These are phyloP conservation scores for Megaceryle alcyon DNA, from an alignment of 2,797 vertebrate species.

Conservation along the genomic window DNA sequence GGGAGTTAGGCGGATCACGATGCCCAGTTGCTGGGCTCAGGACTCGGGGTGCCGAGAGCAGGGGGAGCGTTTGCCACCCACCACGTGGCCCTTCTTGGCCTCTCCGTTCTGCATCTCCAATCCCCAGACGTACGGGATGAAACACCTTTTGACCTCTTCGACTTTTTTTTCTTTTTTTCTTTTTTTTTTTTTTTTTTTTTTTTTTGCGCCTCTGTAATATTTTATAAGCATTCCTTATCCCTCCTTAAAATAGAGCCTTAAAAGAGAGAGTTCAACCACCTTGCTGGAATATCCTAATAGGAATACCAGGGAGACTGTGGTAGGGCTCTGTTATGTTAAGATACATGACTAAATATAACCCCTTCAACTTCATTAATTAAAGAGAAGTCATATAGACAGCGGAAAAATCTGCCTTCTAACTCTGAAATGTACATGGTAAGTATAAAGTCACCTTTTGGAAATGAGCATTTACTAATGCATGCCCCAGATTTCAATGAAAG, in stretches of 20 bases:
- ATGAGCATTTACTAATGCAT: neutral
- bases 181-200: neutral
- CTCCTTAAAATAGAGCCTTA: neutral
- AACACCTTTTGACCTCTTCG: neutral
- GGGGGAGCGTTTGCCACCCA: neutral
- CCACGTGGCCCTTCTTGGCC: neutral
- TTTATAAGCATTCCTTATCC: neutral
- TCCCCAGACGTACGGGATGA: neutral
- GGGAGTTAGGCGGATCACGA: neutral
- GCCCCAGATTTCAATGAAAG: neutral
- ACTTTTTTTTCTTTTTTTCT: no score
- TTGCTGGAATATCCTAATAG: neutral
- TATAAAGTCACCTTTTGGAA: neutral
- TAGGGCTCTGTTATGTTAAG: neutral
- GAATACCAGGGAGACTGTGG: neutral
- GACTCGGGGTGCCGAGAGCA: neutral
- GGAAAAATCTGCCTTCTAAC: slow-evolving; percentile 6
- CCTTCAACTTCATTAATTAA: slow-evolving; percentile 25
- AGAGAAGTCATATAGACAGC: neutral
- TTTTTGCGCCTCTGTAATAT: neutral
- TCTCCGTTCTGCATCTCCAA: neutral
- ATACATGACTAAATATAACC: slow-evolving; percentile 14
- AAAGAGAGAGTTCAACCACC: neutral
- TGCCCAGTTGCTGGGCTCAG: neutral
- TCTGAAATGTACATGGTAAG: neutral